Conservation (phyloP, 2,888 invertebrate species). For the Philereme vetulata region DNA sequence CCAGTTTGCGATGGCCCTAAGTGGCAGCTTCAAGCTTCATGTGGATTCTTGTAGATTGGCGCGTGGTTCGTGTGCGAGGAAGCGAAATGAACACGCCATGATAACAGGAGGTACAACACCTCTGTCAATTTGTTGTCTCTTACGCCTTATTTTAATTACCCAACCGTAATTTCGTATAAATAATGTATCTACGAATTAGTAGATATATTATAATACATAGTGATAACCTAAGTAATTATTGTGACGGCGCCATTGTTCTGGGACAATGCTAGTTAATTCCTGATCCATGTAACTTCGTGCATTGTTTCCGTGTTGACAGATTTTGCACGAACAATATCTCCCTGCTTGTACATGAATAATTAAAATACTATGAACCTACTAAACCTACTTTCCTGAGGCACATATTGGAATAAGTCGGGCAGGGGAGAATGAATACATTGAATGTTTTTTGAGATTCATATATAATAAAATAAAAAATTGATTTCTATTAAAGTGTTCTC, state of each 20-base stretch:
- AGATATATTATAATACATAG: constrained; percentile 3
- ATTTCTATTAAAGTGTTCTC: no score
- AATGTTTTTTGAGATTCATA: neutral
- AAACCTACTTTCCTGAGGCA: neutral
- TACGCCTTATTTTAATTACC: no score
- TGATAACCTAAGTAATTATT: constrained; percentile 28
- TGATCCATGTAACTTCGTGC: constrained; percentile 79
- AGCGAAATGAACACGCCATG: no score
- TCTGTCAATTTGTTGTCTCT: no score
- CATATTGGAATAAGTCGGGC: neutral
- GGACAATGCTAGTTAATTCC: constrained; percentile 81
- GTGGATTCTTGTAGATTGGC: no score
- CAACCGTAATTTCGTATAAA: no score
- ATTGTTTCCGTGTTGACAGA: constrained; percentile 81
- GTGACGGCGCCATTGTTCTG: constrained; percentile 59
- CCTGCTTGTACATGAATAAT: neutral
- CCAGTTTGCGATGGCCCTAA: no score
- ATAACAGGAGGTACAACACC: no score
- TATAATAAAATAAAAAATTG: no score
- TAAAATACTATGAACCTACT: neutral
- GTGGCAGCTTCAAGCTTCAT: no score
- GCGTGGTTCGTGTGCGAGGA: no score
- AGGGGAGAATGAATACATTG: neutral
- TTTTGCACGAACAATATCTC: constrained; percentile 69
- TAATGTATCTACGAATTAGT: no score